A percentile compares a stretch with the other conserved stretches of the same genome.
These are phyloP conservation scores for Thelaira solivaga DNA, from an alignment of 2,888 invertebrate species.

Conservation along the genomic window DNA sequence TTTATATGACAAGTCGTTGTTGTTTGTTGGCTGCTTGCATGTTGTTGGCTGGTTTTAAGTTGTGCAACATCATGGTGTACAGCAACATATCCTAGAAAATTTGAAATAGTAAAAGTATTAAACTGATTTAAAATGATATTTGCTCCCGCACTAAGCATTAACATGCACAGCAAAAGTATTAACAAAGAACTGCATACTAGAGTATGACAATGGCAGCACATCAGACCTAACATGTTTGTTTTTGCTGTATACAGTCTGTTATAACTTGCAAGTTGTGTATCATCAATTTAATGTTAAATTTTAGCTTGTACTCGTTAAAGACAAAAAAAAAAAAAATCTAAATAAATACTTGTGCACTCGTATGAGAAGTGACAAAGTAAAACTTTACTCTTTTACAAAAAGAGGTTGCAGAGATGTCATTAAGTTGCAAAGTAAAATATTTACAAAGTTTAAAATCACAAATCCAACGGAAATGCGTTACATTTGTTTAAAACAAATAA, in stretches of 20 bases:
- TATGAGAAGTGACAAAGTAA: constrained; percentile 25
- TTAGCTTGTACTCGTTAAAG: constrained; percentile 13
- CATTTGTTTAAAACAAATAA: constrained; percentile 48
- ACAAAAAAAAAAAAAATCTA: constrained; percentile 14
- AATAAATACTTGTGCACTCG: constrained; percentile 8
- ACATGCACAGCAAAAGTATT: constrained; percentile 37
- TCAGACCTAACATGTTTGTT: constrained; percentile 2
- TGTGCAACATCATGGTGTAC: constrained; percentile 50
- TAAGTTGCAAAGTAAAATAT: constrained; percentile 52
- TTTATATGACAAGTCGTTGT: constrained; percentile 8
- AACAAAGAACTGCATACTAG: constrained; percentile 10
- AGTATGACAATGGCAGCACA: constrained; percentile 11
- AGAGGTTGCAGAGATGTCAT: constrained; percentile 42
- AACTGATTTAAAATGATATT: constrained; percentile 65
- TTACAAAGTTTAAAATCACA: constrained; percentile 35
- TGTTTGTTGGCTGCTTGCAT: constrained; percentile 24
- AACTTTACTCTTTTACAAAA: not conserved
- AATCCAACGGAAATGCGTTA: constrained; percentile 62
- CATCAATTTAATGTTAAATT: constrained; percentile 42
- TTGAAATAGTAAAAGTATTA: constrained; percentile 53
- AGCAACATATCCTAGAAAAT: constrained; percentile 33
- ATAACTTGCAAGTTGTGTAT: constrained; percentile 9
- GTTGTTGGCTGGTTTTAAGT: constrained; percentile 2
- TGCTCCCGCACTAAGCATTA: constrained; percentile 64
- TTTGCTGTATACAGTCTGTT: not conserved